These are phyloP conservation scores for Leucoma salicis DNA, from an alignment of 2,888 invertebrate genomes.

Conservation along the genomic window DNA sequence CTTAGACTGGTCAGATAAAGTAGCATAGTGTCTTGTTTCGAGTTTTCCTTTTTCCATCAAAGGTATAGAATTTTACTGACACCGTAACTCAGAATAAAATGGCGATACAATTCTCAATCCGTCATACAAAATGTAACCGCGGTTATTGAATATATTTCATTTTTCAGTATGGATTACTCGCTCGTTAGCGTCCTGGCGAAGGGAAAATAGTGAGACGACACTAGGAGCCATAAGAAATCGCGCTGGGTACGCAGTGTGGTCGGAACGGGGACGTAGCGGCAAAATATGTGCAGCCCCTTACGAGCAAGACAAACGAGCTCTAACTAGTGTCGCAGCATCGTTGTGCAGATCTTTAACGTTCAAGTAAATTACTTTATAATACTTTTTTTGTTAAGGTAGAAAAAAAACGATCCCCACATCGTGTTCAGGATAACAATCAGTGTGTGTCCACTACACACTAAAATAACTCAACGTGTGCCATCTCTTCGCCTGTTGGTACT, in stretches of 20 bases:
- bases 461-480: too few relatives aligned
- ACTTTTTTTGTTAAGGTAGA: too few relatives aligned
- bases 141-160: neutral
- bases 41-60: too few relatives aligned
- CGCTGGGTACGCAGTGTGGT: constrained; percentile 92
- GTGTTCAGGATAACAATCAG: neutral
- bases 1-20: too few relatives aligned
- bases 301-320: constrained; percentile 82
- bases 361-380: constrained; percentile 79
- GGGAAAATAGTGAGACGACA: constrained; percentile 85
- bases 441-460: too few relatives aligned
- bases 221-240: constrained; percentile 86
- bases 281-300: constrained; percentile 92
- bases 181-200: constrained; percentile 84
- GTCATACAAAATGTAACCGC: too few relatives aligned
- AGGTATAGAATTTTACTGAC: too few relatives aligned
- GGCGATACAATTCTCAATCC: too few relatives aligned
- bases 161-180: constrained; percentile 88
- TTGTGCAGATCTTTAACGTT: constrained; percentile 89
- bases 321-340: constrained; percentile 88
- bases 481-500: too few relatives aligned
- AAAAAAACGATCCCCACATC: too few relatives aligned
- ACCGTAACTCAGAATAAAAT: too few relatives aligned
- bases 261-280: constrained; percentile 90
- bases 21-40: too few relatives aligned